A percentile compares a stretch with the other conserved stretches of the same genome.
These are phyloP conservation scores for Chelmon rostratus DNA, from an alignment of 2,797 vertebrate species.

Conservation along the genomic window DNA sequence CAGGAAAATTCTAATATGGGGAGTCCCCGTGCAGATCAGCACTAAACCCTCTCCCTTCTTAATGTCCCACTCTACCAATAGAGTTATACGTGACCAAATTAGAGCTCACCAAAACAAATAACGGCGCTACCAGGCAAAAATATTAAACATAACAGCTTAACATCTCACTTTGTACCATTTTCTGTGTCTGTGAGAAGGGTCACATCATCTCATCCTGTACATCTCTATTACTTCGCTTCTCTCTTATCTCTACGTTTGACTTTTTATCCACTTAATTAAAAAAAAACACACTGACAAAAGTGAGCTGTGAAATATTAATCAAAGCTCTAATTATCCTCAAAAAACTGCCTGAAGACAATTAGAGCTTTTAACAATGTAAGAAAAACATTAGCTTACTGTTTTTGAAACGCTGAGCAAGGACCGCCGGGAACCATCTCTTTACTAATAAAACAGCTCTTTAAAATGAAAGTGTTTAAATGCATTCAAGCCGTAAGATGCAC, in stretches of 20 bases:
- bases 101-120: conserved; percentile 5
- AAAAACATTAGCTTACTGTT: conserved; percentile 1
- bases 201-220: background rate
- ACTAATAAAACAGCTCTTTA: background rate
- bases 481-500: background rate
- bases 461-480: conserved; percentile 10
- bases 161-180: background rate
- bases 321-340: background rate
- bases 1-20: conserved; percentile 7
- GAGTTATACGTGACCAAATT: conserved; percentile 3
- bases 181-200: background rate
- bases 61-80: background rate
- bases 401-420: background rate
- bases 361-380: background rate
- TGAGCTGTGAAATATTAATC: background rate
- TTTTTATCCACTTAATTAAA: background rate
- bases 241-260: background rate
- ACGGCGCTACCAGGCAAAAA: background rate
- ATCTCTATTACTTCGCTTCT: background rate
- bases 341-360: background rate
- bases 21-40: conserved; percentile 5
- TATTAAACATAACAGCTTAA: background rate
- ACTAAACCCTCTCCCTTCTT: background rate
- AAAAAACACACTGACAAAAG: no score
- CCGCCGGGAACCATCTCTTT: background rate